Conservation (phyloP, 2,888 invertebrate genomes). For the Caenorhabditis afra region DNA sequence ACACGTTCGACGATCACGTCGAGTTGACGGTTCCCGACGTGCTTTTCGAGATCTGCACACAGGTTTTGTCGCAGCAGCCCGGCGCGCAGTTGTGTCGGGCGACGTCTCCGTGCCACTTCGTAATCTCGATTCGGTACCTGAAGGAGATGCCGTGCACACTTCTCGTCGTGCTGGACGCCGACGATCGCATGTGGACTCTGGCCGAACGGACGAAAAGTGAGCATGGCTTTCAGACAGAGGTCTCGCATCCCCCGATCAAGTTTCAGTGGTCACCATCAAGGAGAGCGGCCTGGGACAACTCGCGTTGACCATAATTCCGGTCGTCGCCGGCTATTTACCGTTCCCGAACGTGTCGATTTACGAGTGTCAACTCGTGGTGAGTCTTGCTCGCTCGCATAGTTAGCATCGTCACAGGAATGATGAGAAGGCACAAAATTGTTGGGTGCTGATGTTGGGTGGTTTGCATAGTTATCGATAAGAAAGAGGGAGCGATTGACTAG, state of each 20-base stretch:
- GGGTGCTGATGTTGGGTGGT: conserved; percentile 21
- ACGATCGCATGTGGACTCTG: conserved; percentile 71
- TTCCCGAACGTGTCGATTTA: conserved; percentile 78
- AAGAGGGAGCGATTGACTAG: not conserved
- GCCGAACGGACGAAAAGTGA: conserved; percentile 57
- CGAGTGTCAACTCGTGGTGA: conserved; percentile 62
- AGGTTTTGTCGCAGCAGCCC: conserved; percentile 78
- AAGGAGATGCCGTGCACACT: conserved; percentile 51
- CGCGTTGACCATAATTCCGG: conserved; percentile 74
- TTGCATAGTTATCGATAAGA: conserved; percentile 49
- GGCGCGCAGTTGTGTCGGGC: conserved; percentile 77
- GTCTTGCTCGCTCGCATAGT: conserved; percentile 7
- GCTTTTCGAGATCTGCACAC: conserved; percentile 78
- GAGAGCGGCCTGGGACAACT: conserved; percentile 79
- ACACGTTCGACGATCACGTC: conserved; percentile 67
- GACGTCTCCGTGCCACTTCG: conserved; percentile 73
- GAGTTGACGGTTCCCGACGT: conserved; percentile 66
- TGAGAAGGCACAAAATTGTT: conserved; percentile 2
- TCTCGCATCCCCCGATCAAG: too few relatives aligned
- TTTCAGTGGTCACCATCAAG: conserved; percentile 77
- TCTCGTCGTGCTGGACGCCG: conserved; percentile 72
- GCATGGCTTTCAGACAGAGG: not conserved
- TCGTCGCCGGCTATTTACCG: conserved; percentile 76
- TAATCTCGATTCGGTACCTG: conserved; percentile 73
- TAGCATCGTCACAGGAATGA: not conserved